Evolutionary conservation across 64 coral and sea anemone genomes (phyloP).

Genomic region (Cladopsammia gracilis): DNA sequence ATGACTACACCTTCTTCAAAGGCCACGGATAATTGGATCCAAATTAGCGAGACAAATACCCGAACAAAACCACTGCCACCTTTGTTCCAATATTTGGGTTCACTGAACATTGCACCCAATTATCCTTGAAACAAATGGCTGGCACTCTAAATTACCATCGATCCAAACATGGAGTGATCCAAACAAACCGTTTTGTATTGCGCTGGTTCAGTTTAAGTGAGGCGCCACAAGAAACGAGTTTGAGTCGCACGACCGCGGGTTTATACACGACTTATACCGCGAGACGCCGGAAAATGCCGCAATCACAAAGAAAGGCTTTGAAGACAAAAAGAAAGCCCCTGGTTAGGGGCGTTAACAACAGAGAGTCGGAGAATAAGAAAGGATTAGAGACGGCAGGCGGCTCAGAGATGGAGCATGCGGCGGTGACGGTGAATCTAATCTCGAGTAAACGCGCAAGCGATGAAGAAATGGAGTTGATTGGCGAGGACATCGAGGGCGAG

Average conservation of each 20-base stretch:
- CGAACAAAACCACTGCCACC: not conserved
- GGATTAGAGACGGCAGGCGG: constrained; percentile 1
- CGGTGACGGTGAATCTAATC: constrained; percentile 69
- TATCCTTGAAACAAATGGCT: constrained; percentile 48
- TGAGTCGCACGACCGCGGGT: not conserved
- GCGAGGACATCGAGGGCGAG: constrained; percentile 18
- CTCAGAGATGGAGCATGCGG: constrained; percentile 40
- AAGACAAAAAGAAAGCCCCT: constrained; percentile 29
- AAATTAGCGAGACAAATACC: constrained; percentile 20
- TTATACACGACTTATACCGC: no score
- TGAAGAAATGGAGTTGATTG: constrained; percentile 24
- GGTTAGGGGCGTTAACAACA: constrained; percentile 22
- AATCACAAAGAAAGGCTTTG: constrained; percentile 56
- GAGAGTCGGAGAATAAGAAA: constrained; percentile 7
- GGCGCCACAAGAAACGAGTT: constrained; percentile 9
- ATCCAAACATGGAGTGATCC: constrained; percentile 13
- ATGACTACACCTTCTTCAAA: not conserved
- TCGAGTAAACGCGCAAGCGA: constrained; percentile 26
- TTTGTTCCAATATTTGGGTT: constrained; percentile 57
- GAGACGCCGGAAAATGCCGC: constrained; percentile 1
- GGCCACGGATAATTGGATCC: not conserved
- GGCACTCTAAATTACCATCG: constrained; percentile 30
- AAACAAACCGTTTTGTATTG: constrained; percentile 38
- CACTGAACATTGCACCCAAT: not conserved
- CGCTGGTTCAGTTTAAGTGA: constrained; percentile 44